phyloP scores from a whole-genome alignment of 2,113 vertebrate species.

The Psammodynastes pulverulentus region DNA sequence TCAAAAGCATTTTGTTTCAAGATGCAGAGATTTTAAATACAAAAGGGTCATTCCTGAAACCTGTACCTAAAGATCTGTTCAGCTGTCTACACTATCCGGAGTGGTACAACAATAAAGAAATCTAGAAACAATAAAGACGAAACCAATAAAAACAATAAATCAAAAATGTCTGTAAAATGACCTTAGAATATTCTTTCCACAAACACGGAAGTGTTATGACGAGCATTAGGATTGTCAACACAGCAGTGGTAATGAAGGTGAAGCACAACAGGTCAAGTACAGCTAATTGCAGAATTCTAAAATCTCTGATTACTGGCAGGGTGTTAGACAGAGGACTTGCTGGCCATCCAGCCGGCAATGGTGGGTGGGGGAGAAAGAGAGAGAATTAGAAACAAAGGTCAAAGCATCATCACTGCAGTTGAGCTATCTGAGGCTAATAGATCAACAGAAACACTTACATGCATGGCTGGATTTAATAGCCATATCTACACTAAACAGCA shows the following conservation, averaged over 20 bases:
- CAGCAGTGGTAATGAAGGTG: neutral
- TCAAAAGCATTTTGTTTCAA: neutral
- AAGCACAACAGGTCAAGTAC: neutral
- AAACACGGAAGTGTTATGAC: neutral
- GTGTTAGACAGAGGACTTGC: neutral
- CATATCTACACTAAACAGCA: constrained; percentile 48
- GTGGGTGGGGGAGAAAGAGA: neutral
- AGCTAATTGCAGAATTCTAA: neutral
- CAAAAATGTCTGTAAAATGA: neutral
- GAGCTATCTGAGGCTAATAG: constrained; percentile 35
- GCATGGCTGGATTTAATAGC: constrained; percentile 50
- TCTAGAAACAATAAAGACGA: neutral
- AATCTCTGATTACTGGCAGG: constrained; percentile 23
- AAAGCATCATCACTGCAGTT: constrained; percentile 28
- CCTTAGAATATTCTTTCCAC: neutral
- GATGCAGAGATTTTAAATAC: neutral
- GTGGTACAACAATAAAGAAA: neutral
- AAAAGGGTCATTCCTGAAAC: neutral
- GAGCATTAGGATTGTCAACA: neutral
- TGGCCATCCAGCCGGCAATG: neutral
- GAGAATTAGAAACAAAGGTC: constrained; percentile 33
- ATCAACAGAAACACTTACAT: constrained; percentile 58
- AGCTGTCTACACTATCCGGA: neutral
- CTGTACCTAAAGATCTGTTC: neutral
- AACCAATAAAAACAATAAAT: neutral